Evolutionary conservation across 2,888 invertebrate species (phyloP).

Genomic region (Scaptomyza caliginosa): DNA sequence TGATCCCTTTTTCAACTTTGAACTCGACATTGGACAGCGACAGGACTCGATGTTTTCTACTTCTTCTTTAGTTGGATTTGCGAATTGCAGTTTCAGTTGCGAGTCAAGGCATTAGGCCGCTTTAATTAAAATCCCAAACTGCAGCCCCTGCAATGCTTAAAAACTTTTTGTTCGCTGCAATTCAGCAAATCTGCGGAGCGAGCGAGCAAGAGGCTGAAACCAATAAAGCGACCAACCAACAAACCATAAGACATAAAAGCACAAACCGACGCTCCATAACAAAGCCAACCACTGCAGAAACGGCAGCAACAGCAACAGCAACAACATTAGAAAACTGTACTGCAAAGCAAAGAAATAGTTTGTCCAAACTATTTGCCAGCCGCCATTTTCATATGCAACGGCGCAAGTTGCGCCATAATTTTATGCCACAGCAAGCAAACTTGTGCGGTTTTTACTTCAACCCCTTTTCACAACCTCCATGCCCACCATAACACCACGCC

Average conservation of each 20-base stretch:
- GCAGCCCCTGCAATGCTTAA: conserved; percentile 28
- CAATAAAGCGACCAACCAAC: conserved; percentile 26
- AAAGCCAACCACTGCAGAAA: conserved; percentile 64
- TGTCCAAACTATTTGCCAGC: conserved; percentile 67
- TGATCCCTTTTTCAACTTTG: conserved; percentile 30
- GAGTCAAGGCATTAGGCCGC: conserved; percentile 40
- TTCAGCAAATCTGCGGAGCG: conserved; percentile 31
- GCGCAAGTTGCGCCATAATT: conserved; percentile 75
- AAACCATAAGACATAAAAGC: conserved; percentile 56
- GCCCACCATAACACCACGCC: too few species aligned
- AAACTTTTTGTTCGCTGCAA: conserved; percentile 49
- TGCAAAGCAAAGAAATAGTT: conserved; percentile 67
- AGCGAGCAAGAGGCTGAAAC: neutral
- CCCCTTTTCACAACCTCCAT: neutral
- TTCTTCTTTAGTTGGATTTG: neutral
- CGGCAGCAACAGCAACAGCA: conserved; percentile 16
- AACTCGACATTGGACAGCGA: neutral
- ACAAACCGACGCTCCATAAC: conserved; percentile 54
- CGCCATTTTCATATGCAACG: conserved; percentile 74
- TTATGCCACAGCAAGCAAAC: conserved; percentile 70
- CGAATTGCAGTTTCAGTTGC: conserved; percentile 23
- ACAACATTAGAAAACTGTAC: conserved; percentile 15
- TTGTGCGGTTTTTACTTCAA: conserved; percentile 54
- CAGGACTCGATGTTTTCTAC: neutral
- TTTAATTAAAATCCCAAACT: conserved; percentile 66